phyloP scores from a whole-genome alignment of 2,888 invertebrate genomes.

The Drosophila villosipedis region DNA sequence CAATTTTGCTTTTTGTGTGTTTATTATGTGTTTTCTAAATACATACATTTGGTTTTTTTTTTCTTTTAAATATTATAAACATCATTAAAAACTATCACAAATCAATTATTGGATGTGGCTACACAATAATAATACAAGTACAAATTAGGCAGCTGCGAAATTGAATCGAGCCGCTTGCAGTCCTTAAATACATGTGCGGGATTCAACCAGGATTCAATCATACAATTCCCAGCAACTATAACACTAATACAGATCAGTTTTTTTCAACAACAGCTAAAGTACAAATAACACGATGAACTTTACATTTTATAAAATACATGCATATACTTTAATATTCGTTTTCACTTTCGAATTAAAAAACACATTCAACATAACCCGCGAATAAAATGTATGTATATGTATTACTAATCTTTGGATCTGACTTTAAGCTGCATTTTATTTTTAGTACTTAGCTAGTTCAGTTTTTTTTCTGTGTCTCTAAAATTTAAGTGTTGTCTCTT shows the following conservation, averaged over 20 bases:
- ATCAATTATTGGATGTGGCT: slow-evolving; percentile 78
- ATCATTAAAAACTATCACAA: slow-evolving; percentile 78
- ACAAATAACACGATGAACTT: slow-evolving; percentile 54
- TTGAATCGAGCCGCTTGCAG: slow-evolving; percentile 25
- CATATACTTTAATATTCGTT: slow-evolving; percentile 13
- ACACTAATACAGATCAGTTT: slow-evolving; percentile 21
- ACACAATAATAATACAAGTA: slow-evolving; percentile 67
- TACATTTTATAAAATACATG: slow-evolving; percentile 42
- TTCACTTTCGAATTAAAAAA: slow-evolving; percentile 14
- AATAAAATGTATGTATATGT: slow-evolving; percentile 3
- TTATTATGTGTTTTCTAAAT: slow-evolving; percentile 60
- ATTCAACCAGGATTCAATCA: slow-evolving; percentile 11
- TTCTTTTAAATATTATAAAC: slow-evolving; percentile 41
- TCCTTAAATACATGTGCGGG: slow-evolving; percentile 25
- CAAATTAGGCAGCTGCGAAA: slow-evolving; percentile 36
- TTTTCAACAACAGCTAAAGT: slow-evolving; percentile 34
- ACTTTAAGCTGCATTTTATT: slow-evolving; percentile 7
- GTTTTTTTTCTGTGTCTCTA: slow-evolving; percentile 33
- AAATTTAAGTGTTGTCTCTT: slow-evolving; percentile 48
- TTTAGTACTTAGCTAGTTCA: slow-evolving; percentile 38
- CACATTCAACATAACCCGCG: slow-evolving; percentile 17
- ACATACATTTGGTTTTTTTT: slow-evolving; percentile 42
- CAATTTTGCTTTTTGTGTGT: slow-evolving; percentile 18
- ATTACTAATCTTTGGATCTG: slow-evolving; percentile 4
- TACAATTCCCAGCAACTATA: slow-evolving; percentile 28